Percentiles rank a stretch among this genome's conserved stretches.
These are phyloP conservation scores for Ormyrus thymus DNA, from an alignment of 2,888 invertebrate species.

Conservation along the genomic window DNA sequence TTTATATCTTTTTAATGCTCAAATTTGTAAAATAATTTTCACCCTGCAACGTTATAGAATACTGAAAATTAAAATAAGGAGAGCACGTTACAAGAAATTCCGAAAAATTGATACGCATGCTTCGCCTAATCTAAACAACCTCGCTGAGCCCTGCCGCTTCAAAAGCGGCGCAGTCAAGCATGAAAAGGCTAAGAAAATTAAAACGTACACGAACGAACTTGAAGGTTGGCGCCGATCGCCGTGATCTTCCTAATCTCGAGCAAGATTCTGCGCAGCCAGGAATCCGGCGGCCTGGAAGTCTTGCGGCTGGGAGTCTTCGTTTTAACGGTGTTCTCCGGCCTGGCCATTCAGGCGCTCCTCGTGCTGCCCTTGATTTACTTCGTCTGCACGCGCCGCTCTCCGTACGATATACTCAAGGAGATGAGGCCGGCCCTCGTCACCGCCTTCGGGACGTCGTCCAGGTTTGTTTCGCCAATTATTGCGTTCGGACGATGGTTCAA, in stretches of 20 bases:
- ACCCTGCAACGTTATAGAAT: too few species aligned
- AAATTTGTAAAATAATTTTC: too few species aligned
- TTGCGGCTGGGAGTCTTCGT: constrained; percentile 94
- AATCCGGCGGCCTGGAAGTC: constrained; percentile 86
- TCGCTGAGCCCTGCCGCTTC: too few species aligned
- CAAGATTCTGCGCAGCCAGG: constrained; percentile 92
- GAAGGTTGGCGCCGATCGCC: constrained; percentile 90
- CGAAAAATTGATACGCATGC: too few species aligned
- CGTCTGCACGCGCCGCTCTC: constrained; percentile 86
- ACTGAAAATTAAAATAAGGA: too few species aligned
- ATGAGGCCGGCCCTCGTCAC: constrained; percentile 95
- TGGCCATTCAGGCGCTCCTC: constrained; percentile 93
- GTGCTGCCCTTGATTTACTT: constrained; percentile 92
- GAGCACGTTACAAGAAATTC: too few species aligned
- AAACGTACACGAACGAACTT: too few species aligned
- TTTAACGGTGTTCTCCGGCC: constrained; percentile 90
- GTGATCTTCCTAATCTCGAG: constrained; percentile 92
- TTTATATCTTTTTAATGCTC: too few species aligned
- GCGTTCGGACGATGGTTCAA: too few species aligned
- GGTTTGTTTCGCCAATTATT: constrained; percentile 58
- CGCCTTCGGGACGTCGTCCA: constrained; percentile 95
- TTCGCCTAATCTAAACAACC: too few species aligned
- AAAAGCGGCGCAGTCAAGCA: too few species aligned
- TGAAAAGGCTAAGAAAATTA: too few species aligned
- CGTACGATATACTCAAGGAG: constrained; percentile 86